Evolutionary conservation across 1,140 invertebrate species (phyloP).

Genomic region (Polypedilum pembai): DNA sequence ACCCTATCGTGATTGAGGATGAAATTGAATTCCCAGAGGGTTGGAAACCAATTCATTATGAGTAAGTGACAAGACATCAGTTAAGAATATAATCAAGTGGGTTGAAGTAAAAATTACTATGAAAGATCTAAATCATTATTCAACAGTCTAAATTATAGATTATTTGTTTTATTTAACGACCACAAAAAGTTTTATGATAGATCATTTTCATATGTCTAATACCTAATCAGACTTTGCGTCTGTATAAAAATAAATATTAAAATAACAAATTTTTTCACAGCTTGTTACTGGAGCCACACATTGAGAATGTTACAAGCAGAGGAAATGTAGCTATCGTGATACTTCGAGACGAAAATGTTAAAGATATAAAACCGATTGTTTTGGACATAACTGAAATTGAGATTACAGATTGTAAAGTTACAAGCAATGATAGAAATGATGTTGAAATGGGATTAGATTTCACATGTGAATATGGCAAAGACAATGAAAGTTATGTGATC

Average conservation of each 20-base stretch:
- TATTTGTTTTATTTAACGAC: too few relatives aligned
- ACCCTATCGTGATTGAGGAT: not conserved
- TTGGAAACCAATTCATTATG: constrained; percentile 40
- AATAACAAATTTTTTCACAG: constrained; percentile 34
- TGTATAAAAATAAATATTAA: too few relatives aligned
- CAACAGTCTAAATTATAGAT: too few relatives aligned
- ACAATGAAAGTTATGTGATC: constrained; percentile 39
- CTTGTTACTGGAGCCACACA: constrained; percentile 40
- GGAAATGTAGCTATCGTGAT: constrained; percentile 40
- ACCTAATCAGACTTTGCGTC: too few relatives aligned
- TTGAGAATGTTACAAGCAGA: constrained; percentile 36
- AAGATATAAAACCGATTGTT: constrained; percentile 39
- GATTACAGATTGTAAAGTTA: constrained; percentile 34
- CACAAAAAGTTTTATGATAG: too few relatives aligned
- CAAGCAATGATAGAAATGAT: not conserved
- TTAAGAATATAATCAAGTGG: not conserved
- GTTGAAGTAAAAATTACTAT: too few relatives aligned
- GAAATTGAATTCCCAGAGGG: constrained; percentile 38
- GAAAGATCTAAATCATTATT: too few relatives aligned
- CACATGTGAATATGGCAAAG: constrained; percentile 38
- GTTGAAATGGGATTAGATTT: constrained; percentile 40
- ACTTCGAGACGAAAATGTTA: constrained; percentile 37
- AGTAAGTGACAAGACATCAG: constrained; percentile 33
- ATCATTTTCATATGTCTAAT: too few relatives aligned
- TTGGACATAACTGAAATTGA: constrained; percentile 41